Evolutionary conservation across 2,888 invertebrate species (phyloP).

Genomic region (Sarcophaga variegata): DNA sequence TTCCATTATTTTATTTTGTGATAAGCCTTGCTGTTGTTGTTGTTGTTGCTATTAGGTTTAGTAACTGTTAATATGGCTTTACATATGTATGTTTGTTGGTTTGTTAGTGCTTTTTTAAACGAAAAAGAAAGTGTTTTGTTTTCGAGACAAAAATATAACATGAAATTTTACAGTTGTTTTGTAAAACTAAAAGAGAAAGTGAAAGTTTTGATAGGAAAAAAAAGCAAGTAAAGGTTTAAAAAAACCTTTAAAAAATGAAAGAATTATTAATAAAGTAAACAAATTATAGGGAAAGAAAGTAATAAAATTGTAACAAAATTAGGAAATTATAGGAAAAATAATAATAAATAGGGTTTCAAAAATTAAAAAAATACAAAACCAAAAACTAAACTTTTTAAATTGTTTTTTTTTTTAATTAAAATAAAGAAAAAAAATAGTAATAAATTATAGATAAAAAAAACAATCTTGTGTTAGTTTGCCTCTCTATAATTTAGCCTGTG

Average conservation of each 20-base stretch:
- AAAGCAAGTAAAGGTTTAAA: slow-evolving; percentile 18
- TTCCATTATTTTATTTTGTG: slow-evolving; percentile 46
- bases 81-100: not conserved
- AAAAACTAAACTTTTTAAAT: not conserved
- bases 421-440: not conserved
- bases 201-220: slow-evolving; percentile 48
- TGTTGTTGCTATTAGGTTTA: slow-evolving; percentile 25
- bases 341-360: no score
- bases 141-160: not conserved
- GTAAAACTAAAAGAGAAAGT: slow-evolving; percentile 12
- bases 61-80: no score
- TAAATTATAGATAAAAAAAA: slow-evolving; percentile 23
- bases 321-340: no score
- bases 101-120: slow-evolving; percentile 9
- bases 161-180: not conserved
- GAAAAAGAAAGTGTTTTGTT: slow-evolving; percentile 74
- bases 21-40: slow-evolving; percentile 52
- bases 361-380: not conserved
- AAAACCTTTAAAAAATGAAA: not conserved
- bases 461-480: no score
- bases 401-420: not conserved
- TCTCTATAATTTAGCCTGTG: not conserved
- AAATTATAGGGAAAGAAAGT: slow-evolving; percentile 45
- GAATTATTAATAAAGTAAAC: no score
- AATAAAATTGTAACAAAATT: not conserved